A percentile compares a stretch with the other conserved stretches of the same genome.
Evolutionary conservation across 2,888 invertebrate genomes (phyloP).

Genomic region (Druceiella hillmani): DNA sequence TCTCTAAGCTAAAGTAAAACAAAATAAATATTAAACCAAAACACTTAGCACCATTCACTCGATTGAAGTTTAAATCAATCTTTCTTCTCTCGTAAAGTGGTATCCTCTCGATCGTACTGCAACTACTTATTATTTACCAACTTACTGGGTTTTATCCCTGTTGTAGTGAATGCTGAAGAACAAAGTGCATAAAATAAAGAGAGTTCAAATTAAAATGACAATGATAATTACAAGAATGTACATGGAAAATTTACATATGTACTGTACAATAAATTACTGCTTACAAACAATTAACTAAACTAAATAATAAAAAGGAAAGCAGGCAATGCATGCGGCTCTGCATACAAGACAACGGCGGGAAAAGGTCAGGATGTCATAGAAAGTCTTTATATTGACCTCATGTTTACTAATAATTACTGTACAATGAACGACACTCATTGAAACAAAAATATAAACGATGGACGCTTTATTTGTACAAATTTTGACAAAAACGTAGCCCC

Average conservation of each 20-base stretch:
- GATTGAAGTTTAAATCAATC: neutral
- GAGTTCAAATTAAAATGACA: slow-evolving; percentile 60
- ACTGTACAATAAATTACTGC: slow-evolving; percentile 51
- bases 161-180: slow-evolving; percentile 58
- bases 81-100: neutral
- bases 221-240: slow-evolving; percentile 51
- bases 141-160: slow-evolving; percentile 74
- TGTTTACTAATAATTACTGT: slow-evolving; percentile 44
- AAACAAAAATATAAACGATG: slow-evolving; percentile 52
- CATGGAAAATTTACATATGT: slow-evolving; percentile 47
- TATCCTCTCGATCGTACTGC: slow-evolving; percentile 36
- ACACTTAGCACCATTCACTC: no score
- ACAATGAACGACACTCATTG: slow-evolving; percentile 67
- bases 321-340: slow-evolving; percentile 66
- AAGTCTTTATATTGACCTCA: slow-evolving; percentile 50
- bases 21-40: slow-evolving; percentile 1
- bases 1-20: slow-evolving; percentile 13
- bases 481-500: slow-evolving; percentile 71
- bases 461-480: slow-evolving; percentile 49
- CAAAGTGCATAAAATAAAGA: slow-evolving; percentile 59
- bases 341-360: slow-evolving; percentile 59
- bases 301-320: slow-evolving; percentile 61
- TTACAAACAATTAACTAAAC: slow-evolving; percentile 51
- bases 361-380: slow-evolving; percentile 65
- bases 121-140: slow-evolving; percentile 44